phyloP scores from a whole-genome alignment of 2,888 invertebrate species.

The Phengaris alcon region DNA sequence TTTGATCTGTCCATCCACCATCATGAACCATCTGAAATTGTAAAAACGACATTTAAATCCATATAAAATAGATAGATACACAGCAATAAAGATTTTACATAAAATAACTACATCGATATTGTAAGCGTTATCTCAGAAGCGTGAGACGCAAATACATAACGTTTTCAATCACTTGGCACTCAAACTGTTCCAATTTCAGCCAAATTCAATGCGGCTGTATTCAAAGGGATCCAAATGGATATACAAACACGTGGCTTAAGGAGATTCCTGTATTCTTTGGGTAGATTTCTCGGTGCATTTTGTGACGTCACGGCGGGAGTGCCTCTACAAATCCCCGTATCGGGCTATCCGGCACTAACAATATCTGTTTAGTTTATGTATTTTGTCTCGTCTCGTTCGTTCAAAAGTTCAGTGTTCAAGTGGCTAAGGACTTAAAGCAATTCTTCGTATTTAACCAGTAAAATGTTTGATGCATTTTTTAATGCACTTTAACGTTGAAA shows the following conservation, averaged over 20 bases:
- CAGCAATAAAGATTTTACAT: not conserved
- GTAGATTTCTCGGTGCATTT: conserved; percentile 58
- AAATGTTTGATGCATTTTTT: not conserved
- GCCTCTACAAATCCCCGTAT: conserved; percentile 49
- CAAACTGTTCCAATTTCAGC: conserved; percentile 41
- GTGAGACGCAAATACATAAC: conserved; percentile 23
- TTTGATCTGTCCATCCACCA: too few species aligned
- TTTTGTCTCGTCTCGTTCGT: conserved; percentile 19
- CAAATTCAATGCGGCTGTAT: conserved; percentile 51
- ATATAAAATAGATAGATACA: not conserved
- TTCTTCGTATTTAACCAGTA: not conserved
- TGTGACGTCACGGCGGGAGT: conserved; percentile 56
- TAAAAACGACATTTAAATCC: not conserved
- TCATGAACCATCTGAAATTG: too few species aligned
- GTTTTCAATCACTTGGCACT: conserved; percentile 36
- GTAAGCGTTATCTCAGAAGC: not conserved
- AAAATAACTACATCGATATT: not conserved
- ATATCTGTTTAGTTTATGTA: conserved; percentile 25
- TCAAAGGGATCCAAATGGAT: conserved; percentile 52
- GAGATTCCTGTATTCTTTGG: conserved; percentile 40
- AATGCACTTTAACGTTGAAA: too few species aligned
- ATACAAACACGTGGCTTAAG: conserved; percentile 58
- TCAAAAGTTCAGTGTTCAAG: conserved; percentile 14
- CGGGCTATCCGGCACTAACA: conserved; percentile 35
- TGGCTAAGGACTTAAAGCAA: not conserved